Base-by-base conservation (phyloP, 2,797 vertebrate genomes). In the Peromyscus eremicus region DNA sequence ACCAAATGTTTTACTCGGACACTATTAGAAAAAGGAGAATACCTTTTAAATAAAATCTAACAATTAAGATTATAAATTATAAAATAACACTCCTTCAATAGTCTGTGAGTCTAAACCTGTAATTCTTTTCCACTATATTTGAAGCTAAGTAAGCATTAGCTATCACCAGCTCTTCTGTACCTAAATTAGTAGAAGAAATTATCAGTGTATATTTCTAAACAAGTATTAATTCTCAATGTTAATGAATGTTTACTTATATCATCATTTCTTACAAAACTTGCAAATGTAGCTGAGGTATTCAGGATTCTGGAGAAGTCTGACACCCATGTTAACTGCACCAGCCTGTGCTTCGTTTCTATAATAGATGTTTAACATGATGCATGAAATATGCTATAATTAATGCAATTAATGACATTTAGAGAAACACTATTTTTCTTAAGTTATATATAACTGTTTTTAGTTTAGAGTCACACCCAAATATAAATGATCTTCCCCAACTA, bases 1-100 rank as follows among this genome's bases (percentile, higher is more conserved):
- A 97, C 99, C 99, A 97, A 99, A 99, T 0, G 99, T 99, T 98
- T 99, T 99, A 98, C 99, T 99, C 2, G 99, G 99, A 97, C 99
- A 99, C 99, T 99, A 95, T 85, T 92, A 95, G n/a, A 25, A 70
- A 57, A 96, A 92, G 95, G 73, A 93, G 68, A 57, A 95, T 25
- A 14, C n/a, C 25, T 94, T 95, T 87, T 60, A 60, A 79, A 96
- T 85, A 89, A 94, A 94, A 89, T 84, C 5, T 66, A 71, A 89
- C 32, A 1, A 89, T 66, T 34, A 91, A 2, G 13, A 66, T 29
- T 83, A 73, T 79, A 91, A 75, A 86, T 85, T 57, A 70, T n/a
- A 62, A 60, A 81, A 86, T 71, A 82, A 80, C 6, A 81, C 46
- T 46, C 10, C 25, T 25, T 89, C 29, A 91, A 25, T 23, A 3